Evolutionary conservation across 2,888 invertebrate genomes (phyloP), one percentile per base, ranked within the genome.

Genomic region (Endomychus coccineus): DNA sequence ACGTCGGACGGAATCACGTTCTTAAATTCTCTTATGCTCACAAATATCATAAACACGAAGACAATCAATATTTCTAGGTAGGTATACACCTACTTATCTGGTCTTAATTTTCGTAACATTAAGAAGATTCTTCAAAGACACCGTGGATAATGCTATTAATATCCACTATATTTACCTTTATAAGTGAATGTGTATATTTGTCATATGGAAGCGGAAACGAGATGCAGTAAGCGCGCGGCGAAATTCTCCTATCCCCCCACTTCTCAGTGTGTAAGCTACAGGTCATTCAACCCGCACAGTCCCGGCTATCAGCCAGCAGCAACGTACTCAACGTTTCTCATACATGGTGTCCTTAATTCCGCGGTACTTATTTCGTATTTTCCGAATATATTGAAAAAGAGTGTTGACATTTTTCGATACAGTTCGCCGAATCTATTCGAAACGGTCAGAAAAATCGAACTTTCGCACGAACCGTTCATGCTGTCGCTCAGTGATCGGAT

Each of bases 251-350:
- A 50, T 46, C 31, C 45, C 46, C 46, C 44, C 48, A 46, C 46
- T 45, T 48, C 49, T 45, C 45, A 46, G 53, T 54, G 55, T 54
- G 55, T 56, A 56, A 58, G 59, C 62, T 56, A 56, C 61, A 63
- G 65, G 65, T 65, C 65, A 64, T 65, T 65, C 65, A 65, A 62
- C 65, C 59, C 64, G 61, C 60, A 56, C 58, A 60, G 63, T 64
- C 63, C 63, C 61, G 61, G 62, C 61, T 50, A 56, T 53, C 58
- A 57, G 55, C 55, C 56, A 54, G 54, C 59, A 53, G 54, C 52
- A 51, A 49, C 56, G 53, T 34, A 50, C 45, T n/a, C 28, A 45
- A 57, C 55, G 57, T 58, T 60, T 56, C 55, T 53, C 55, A 54
- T 55, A 54, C 50, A 54, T 48, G 49, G 15, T 55, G 56, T 59